Evolutionary conservation across 2,888 invertebrate species (phyloP), one percentile per base, ranked within the genome.

Genomic region (Erebia palarica): DNA sequence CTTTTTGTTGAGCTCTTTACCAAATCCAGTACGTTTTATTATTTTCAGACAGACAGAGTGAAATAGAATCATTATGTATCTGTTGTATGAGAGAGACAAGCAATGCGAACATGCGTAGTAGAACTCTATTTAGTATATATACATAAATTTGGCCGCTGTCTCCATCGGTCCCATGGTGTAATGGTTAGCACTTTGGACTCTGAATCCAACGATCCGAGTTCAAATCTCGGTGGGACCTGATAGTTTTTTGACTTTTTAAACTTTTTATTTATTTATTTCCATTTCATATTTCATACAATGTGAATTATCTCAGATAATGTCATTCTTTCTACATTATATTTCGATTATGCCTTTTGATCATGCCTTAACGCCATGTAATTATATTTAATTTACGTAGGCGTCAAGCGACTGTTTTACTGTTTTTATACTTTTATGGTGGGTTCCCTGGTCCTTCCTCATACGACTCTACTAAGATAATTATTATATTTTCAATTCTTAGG

Each of bases 171-270:
- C 94, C 94, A 94, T 94, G 94, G 94, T 94, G 94, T 95, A 95
- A 95, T 94, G 94, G 95, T 95, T 93, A 95, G 95, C 95, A 95
- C 95, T 95, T 94, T 95, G 94, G 95, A 95, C 95, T 95, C 92
- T 95, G 94, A 95, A 95, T 95, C 94, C 94, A 95, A 94, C 95
- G 95, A 95, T 95, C 95, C 95, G 95, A 95, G 95, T 95, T 95
- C 95, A 95, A 95, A 95, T 95, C 95, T 95, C 95, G 95, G 95
- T 95, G 95, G 95, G 94, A 95, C 95, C 95, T 91, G 87, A 70
- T 13, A 51, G 80, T 51, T 21, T 80, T 82, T 80, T 74, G 67
- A n/a, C 57, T 49, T 47, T 36, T 61, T 70, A 64, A 68, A 14
- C 65, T 44, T 73, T 51, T 66, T 57, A 27, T 51, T 51, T 51